A percentile compares a stretch with the other conserved stretches of the same genome.
phyloP scores from a whole-genome alignment of 2,888 invertebrate genomes.

The Chaetogeoica ovagalla region DNA sequence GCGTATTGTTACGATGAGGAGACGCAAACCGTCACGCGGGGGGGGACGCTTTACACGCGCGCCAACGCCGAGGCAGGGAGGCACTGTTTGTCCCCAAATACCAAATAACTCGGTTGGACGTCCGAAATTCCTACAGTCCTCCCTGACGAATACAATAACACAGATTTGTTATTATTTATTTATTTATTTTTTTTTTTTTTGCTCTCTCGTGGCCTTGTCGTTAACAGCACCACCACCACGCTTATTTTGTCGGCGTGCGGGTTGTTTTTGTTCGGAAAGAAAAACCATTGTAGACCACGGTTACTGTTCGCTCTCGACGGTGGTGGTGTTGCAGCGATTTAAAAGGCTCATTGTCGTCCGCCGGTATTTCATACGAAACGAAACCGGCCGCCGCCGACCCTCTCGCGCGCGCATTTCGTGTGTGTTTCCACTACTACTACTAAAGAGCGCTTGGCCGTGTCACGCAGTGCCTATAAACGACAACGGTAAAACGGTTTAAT shows the following conservation, averaged over 20 bases:
- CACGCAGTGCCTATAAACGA: no score
- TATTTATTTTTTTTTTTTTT: background rate
- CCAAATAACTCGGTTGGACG: background rate
- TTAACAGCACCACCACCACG: background rate
- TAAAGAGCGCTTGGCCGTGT: no score
- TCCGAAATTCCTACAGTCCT: background rate
- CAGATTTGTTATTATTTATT: slow-evolving; percentile 24
- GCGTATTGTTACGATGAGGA: no score
- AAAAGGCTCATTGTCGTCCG: slow-evolving; percentile 33
- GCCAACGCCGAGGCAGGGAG: no score
- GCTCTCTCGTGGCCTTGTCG: background rate
- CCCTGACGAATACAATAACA: slow-evolving; percentile 4
- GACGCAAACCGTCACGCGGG: no score
- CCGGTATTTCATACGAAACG: no score
- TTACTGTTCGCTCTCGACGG: no score
- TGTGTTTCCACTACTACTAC: no score
- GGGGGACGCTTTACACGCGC: no score
- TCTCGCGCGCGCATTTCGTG: no score
- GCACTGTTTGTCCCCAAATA: background rate
- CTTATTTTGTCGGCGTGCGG: slow-evolving; percentile 17
- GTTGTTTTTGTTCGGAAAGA: slow-evolving; percentile 13
- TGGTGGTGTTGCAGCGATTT: background rate
- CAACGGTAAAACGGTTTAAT: no score
- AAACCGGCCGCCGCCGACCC: no score
- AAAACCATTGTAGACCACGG: slow-evolving; percentile 30